phyloP scores from a whole-genome alignment of 2,888 invertebrate genomes.

The Dryobota labecula region DNA sequence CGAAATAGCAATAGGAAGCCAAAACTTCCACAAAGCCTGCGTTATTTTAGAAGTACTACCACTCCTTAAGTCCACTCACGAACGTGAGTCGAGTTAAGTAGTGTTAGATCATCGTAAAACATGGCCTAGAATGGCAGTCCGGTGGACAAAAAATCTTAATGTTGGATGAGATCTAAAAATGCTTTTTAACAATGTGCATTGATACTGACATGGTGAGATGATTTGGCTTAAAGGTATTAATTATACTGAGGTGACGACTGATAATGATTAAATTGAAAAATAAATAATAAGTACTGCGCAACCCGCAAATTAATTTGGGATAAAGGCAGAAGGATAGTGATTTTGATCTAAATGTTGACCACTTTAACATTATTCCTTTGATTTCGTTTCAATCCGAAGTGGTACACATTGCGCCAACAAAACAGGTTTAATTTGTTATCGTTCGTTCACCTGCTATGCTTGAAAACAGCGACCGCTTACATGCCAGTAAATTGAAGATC shows the following conservation, averaged over 20 bases:
- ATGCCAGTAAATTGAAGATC: background rate
- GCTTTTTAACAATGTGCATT: background rate
- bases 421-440: slow-evolving; percentile 44
- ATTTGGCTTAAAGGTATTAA: background rate
- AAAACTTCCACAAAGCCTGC: background rate
- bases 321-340: background rate
- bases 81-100: slow-evolving; percentile 15
- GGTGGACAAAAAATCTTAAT: background rate
- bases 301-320: background rate
- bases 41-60: slow-evolving; percentile 19
- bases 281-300: background rate
- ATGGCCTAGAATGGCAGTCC: slow-evolving; percentile 2
- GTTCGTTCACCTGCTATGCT: slow-evolving; percentile 25
- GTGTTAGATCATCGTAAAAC: slow-evolving; percentile 26
- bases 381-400: slow-evolving; percentile 3
- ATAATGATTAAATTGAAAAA: background rate
- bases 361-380: background rate
- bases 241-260: background rate
- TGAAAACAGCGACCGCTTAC: background rate
- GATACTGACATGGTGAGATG: background rate
- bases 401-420: background rate
- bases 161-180: background rate
- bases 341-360: background rate
- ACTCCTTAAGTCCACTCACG: too few species aligned
- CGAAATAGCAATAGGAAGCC: background rate